These are phyloP conservation scores for Temnothorax longispinosus DNA, from an alignment of 1,140 invertebrate genomes.

Conservation along the genomic window DNA sequence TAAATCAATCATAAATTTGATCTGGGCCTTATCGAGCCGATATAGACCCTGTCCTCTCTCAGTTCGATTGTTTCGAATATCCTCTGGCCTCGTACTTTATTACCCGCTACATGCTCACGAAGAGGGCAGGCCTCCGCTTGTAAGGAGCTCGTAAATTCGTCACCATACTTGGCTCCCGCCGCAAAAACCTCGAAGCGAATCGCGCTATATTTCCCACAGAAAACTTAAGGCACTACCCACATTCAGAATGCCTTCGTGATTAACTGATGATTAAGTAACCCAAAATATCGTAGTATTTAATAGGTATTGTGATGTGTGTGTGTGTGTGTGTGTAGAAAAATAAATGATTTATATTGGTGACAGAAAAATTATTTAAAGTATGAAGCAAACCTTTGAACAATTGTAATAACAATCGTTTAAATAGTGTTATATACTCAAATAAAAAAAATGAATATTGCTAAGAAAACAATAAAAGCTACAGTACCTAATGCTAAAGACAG, in stretches of 20 bases:
- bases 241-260: slow-evolving; percentile 40
- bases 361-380: not conserved
- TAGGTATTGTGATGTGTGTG: not conserved
- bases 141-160: slow-evolving; percentile 81
- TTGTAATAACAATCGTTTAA: not conserved
- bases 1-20: slow-evolving; percentile 78
- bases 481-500: not conserved
- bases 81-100: slow-evolving; percentile 73
- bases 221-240: slow-evolving; percentile 65
- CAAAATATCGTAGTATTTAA: not conserved
- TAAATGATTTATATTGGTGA: not conserved
- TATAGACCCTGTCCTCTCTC: slow-evolving; percentile 63
- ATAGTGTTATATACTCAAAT: not conserved
- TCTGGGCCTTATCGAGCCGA: slow-evolving; percentile 47
- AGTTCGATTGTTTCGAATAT: slow-evolving; percentile 75
- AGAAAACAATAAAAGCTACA: not conserved
- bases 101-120: slow-evolving; percentile 66
- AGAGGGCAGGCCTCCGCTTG: slow-evolving; percentile 67
- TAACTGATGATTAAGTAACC: not conserved
- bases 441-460: not conserved
- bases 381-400: not conserved
- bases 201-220: slow-evolving; percentile 59
- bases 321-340: not conserved
- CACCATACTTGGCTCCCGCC: slow-evolving; percentile 77
- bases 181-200: slow-evolving; percentile 65